Conservation (phyloP, 2,113 vertebrate genomes). For the Cyanoramphus novaezelandiae region DNA sequence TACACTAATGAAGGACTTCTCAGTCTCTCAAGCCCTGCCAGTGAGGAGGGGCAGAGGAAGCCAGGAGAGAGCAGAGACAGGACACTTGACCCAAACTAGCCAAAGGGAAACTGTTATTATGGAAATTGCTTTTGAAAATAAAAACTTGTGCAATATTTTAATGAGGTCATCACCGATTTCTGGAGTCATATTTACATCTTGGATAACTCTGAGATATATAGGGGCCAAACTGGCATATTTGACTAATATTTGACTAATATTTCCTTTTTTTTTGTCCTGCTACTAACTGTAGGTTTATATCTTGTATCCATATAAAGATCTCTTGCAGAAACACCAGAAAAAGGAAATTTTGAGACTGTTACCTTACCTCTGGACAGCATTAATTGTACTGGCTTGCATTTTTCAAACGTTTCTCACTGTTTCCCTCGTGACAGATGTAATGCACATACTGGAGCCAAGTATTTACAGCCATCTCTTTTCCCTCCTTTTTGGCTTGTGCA, state of each 20-base stretch:
- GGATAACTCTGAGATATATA: background rate
- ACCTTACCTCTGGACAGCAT: background rate
- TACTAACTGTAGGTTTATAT: background rate
- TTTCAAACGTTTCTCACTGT: slow-evolving; percentile 27
- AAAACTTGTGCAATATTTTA: background rate
- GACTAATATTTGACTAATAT: background rate
- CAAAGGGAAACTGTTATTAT: background rate
- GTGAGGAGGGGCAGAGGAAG: background rate
- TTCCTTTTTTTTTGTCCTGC: background rate
- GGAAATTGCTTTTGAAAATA: background rate
- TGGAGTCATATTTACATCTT: background rate
- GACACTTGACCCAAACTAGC: background rate
- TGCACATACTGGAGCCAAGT: slow-evolving; percentile 50
- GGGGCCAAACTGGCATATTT: background rate
- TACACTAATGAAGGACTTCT: background rate
- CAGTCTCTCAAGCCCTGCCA: background rate
- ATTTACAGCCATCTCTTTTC: slow-evolving; percentile 61
- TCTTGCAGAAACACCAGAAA: background rate
- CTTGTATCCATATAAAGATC: background rate
- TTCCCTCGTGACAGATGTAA: slow-evolving; percentile 60
- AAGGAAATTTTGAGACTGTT: background rate
- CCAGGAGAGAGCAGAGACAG: background rate
- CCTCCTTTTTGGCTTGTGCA: slow-evolving; percentile 44
- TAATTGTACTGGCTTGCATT: slow-evolving; percentile 31
- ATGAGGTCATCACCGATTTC: background rate